These are phyloP conservation scores for Hymenopus coronatus DNA, from an alignment of 2,888 invertebrate genomes.

Conservation along the genomic window DNA sequence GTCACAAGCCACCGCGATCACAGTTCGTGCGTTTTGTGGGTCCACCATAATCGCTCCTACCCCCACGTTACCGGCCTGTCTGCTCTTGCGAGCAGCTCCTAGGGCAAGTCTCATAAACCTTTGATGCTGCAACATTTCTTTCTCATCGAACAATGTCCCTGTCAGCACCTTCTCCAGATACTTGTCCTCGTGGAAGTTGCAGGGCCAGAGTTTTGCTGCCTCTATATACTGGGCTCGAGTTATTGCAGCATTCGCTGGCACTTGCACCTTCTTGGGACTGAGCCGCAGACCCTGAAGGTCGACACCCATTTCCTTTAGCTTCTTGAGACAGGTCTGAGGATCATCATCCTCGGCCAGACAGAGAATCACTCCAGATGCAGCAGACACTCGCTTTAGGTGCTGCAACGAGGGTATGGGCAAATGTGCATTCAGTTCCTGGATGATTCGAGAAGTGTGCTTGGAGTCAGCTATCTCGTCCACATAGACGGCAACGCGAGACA, in stretches of 20 bases:
- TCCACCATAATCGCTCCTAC: constrained; percentile 69
- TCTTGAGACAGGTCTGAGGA: constrained; percentile 25
- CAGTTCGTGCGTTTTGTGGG: constrained; percentile 56
- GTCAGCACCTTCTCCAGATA: constrained; percentile 65
- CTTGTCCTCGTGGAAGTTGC: constrained; percentile 79
- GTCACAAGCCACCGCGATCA: constrained; percentile 67
- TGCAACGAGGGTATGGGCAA: constrained; percentile 60
- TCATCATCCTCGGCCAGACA: constrained; percentile 43
- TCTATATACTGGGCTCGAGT: constrained; percentile 64
- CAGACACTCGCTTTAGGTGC: constrained; percentile 71
- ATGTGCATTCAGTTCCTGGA: constrained; percentile 57
- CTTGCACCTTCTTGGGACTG: constrained; percentile 57
- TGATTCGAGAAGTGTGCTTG: constrained; percentile 61
- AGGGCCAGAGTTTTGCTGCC: constrained; percentile 68
- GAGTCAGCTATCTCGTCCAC: constrained; percentile 59
- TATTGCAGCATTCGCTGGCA: constrained; percentile 62
- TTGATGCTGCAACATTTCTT: constrained; percentile 56
- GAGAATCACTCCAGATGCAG: constrained; percentile 55
- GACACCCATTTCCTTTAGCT: constrained; percentile 22
- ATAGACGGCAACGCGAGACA: constrained; percentile 55
- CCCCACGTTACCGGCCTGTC: constrained; percentile 15
- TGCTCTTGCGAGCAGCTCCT: constrained; percentile 44
- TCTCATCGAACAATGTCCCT: constrained; percentile 57
- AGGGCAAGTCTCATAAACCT: constrained; percentile 59
- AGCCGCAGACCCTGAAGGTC: constrained; percentile 20